Conservation (phyloP, 2,888 invertebrate genomes). For the Drosophila leonis region DNA sequence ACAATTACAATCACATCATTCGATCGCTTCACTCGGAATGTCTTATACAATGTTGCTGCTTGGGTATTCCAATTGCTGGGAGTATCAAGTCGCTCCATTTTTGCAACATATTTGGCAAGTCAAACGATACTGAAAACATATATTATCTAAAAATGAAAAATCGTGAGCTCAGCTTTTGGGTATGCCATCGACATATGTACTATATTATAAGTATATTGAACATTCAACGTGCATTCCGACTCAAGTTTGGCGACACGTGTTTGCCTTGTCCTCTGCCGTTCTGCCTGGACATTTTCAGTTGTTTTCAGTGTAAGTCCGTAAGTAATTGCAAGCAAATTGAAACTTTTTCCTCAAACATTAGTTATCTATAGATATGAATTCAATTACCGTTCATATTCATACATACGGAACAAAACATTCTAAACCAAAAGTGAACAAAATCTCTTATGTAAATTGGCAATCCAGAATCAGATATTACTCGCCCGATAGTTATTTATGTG, state of each 20-base stretch:
- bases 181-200: background rate
- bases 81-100: background rate
- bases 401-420: too few relatives aligned
- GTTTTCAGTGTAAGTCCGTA: background rate
- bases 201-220: background rate
- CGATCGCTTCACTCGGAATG: background rate
- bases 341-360: background rate
- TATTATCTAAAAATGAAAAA: background rate
- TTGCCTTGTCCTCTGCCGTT: background rate
- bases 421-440: too few relatives aligned
- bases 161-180: slow-evolving; percentile 2
- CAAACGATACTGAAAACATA: background rate
- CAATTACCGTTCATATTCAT: too few relatives aligned
- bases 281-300: background rate
- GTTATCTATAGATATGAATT: too few relatives aligned
- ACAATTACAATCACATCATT: background rate
- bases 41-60: background rate
- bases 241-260: background rate
- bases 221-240: background rate
- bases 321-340: background rate
- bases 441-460: too few relatives aligned
- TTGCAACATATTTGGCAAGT: background rate
- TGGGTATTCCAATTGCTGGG: background rate
- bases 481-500: too few relatives aligned
- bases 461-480: too few relatives aligned